Base-by-base conservation (phyloP, 2,797 vertebrate species). In the Loris lydekkerianus region DNA sequence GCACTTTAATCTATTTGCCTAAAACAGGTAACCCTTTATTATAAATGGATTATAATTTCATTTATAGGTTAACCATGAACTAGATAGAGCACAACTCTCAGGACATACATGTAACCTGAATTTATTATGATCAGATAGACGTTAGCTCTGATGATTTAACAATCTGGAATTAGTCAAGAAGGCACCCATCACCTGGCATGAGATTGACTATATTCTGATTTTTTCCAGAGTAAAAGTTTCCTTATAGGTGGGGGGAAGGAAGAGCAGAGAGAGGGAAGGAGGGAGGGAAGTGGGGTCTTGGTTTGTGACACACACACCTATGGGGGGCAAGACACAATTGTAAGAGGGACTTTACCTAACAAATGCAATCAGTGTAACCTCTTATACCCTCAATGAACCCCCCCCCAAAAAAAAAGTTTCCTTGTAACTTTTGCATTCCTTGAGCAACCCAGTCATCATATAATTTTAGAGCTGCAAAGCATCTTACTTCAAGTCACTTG, bases 1-100 rank as follows among this genome's bases (percentile, higher is more conserved):
- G 40, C 29, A 89, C 69, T 87, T 93, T 56, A 49, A 49, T 65
- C 76, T 84, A 14, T 92, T 86, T 82, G 89, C n/a, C 46, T 90
- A 56, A 72, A 46, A 89, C 40, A 75, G n/a, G 5, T 83, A 56
- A 61, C 31, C 61, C 14, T 86, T 75, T 87, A 58, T 58, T 21
- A 58, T 58, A 78, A 86, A n/a, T 60, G 27, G 14, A 56, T 93
- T 93, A 80, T 17, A 61, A 81, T 27, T 87, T 87, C 76, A 76
- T 63, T 76, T 67, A 82, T 6, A 83, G 15, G 6, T 81, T 80
- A 53, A 43, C 49, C 10, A 76, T 56, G 58, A 67, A 77, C 43
- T 65, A 87, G n/a, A 43, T 31, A 60, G 20, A 23, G n/a, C 29
- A 93, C 76, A 93, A 77, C 18, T 92, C 58, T 73, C 21, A 85